Base-by-base conservation (phyloP, 2,888 invertebrate genomes). In the Pollenia amentaria region DNA sequence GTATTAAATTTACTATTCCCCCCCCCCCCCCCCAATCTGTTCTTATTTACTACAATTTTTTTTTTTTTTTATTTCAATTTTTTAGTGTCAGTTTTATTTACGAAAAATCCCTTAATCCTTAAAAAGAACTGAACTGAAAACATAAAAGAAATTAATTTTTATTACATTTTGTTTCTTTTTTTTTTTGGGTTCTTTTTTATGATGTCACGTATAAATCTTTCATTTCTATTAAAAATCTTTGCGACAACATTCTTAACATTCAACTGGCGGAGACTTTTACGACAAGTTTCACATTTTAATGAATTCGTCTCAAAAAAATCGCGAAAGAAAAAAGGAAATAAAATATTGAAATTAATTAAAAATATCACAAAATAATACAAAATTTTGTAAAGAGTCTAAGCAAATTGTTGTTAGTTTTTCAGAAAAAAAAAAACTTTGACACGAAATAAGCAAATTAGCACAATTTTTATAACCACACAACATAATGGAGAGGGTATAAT, bases 111-210 rank as follows among this genome's bases (percentile, higher is more conserved):
- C 14, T 70, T 55, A 70, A 70, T 62, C 62, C 14, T 62, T 60
- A 14, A 62, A 62, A 48, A 11, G 12, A 10, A 62, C 62, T 62
- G 29, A 62, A 38, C 60, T 48, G 16, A 16, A 57, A 38, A 38
- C 29, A 18, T 75, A 38, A 60, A 60, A 62, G 40, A 10, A 65
- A 77, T 55, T 55, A 6, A 65, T 67, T 67, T 78, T 67, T 18
- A 67, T 60, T 57, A 46, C 38, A 10, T 78, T n/a, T 46, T 4
- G 7, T 65, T 29, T 76, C 53, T 67, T 65, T 29, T 76, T 65
- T 67, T 21, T 18, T 78, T n/a, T 46, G 9, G 8, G 48, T 57
- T 40, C 21, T 77, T 65, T 29, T 76, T 65, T 67, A 60, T 57
- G 40, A 69, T 48, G 69, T 60, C 69, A 69, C 78, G 69, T 40